Evolutionary conservation across 2,888 invertebrate species (phyloP).

Genomic region (Coecobrya sp.): DNA sequence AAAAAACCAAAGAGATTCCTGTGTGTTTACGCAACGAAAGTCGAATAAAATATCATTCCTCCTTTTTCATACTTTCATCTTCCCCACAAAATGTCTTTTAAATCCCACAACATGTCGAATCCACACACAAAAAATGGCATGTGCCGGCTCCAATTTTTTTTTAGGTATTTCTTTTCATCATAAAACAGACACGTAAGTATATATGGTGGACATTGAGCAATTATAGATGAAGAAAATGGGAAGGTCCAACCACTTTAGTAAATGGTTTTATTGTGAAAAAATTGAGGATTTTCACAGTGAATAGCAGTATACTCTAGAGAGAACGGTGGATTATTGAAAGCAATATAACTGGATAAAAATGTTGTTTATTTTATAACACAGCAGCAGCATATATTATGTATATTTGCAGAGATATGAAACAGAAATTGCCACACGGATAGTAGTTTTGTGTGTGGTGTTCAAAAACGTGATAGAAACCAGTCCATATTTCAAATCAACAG

Average conservation of each 20-base stretch:
- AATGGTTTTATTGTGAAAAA: constrained; percentile 41
- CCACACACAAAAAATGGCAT: constrained; percentile 70
- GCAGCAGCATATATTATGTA: neutral
- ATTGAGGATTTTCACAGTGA: constrained; percentile 23
- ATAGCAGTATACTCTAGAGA: neutral
- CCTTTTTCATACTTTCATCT: neutral
- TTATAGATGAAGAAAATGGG: constrained; percentile 74
- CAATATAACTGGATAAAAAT: constrained; percentile 29
- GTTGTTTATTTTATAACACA: neutral
- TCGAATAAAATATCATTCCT: constrained; percentile 44
- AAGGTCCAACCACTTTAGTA: constrained; percentile 64
- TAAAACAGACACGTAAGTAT: neutral
- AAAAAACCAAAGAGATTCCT: constrained; percentile 6
- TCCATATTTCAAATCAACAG: constrained; percentile 73
- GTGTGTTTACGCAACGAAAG: constrained; percentile 25
- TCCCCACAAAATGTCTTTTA: neutral
- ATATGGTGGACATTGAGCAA: constrained; percentile 80
- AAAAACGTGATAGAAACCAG: constrained; percentile 69
- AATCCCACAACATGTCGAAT: neutral
- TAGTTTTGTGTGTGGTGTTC: neutral
- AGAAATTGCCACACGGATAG: constrained; percentile 25
- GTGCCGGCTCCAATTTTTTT: constrained; percentile 59
- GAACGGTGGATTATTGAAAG: constrained; percentile 6
- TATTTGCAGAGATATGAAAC: neutral
- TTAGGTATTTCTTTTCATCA: neutral